A percentile compares a stretch with the other conserved stretches of the same genome.
phyloP scores from a whole-genome alignment of 2,113 vertebrate genomes.

The Piprites chloris region DNA sequence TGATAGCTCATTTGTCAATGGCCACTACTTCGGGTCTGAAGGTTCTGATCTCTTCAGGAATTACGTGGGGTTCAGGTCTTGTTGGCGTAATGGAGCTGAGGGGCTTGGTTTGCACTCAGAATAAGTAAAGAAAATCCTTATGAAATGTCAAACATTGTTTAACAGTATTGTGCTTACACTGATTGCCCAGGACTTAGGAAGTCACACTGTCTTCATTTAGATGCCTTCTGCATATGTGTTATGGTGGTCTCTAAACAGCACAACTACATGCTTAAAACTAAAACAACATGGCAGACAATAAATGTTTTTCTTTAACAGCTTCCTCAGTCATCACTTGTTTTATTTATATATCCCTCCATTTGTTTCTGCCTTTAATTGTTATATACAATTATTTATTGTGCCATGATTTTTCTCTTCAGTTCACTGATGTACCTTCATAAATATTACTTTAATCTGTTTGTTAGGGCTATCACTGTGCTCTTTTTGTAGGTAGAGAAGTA shows the following conservation, averaged over 20 bases:
- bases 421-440: background rate
- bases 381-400: background rate
- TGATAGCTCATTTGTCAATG: background rate
- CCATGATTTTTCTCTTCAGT: background rate
- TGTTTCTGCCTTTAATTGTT: background rate
- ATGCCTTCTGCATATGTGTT: background rate
- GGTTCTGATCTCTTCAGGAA: background rate
- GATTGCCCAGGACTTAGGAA: background rate
- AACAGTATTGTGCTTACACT: background rate
- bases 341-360: background rate
- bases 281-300: background rate
- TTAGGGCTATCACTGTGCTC: background rate
- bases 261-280: background rate
- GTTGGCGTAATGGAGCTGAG: background rate
- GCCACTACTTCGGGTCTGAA: background rate
- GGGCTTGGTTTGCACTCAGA: background rate
- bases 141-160: background rate
- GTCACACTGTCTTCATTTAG: background rate
- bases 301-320: background rate
- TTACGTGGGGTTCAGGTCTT: background rate
- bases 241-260: background rate
- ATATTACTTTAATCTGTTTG: background rate
- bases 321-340: fast-evolving
- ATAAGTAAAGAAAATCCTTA: background rate
- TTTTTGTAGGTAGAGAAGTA: background rate